Evolutionary conservation across 2,888 invertebrate species (phyloP).

Genomic region (Drosophila nr. perissopoda): DNA sequence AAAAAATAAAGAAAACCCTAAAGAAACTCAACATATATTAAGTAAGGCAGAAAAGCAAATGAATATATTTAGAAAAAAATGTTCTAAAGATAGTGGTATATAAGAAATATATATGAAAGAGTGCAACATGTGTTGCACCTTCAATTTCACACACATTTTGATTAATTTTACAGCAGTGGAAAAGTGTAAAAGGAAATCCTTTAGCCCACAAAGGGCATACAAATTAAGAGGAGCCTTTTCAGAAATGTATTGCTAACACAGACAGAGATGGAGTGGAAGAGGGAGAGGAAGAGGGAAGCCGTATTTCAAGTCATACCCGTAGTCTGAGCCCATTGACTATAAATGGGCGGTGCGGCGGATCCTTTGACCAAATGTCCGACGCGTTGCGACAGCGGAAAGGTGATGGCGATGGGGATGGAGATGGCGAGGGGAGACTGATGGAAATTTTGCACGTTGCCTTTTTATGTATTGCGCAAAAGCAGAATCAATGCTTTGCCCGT

Average conservation of each 20-base stretch:
- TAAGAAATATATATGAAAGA: background rate
- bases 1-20: no score
- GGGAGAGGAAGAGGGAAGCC: constrained; percentile 9
- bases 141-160: constrained; percentile 79
- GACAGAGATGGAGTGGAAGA: background rate
- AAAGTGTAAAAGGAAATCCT: constrained; percentile 65
- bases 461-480: constrained; percentile 64
- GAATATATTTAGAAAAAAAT: background rate
- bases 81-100: accelerated
- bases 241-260: constrained; percentile 55
- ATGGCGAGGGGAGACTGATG: background rate
- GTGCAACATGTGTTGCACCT: constrained; percentile 34
- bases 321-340: constrained; percentile 34
- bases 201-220: constrained; percentile 76
- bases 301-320: constrained; percentile 44
- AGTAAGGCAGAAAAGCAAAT: background rate
- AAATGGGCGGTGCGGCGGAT: constrained; percentile 38
- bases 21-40: no score
- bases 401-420: constrained; percentile 16
- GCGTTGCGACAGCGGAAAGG: constrained; percentile 10
- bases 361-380: constrained; percentile 59
- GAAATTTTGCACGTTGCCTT: constrained; percentile 32
- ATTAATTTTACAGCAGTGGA: constrained; percentile 70
- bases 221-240: constrained; percentile 73
- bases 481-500: constrained; percentile 80